Evolutionary conservation across 92 coral and sea anemone species (phyloP).

Genomic region (Virgularia gustaviana): DNA sequence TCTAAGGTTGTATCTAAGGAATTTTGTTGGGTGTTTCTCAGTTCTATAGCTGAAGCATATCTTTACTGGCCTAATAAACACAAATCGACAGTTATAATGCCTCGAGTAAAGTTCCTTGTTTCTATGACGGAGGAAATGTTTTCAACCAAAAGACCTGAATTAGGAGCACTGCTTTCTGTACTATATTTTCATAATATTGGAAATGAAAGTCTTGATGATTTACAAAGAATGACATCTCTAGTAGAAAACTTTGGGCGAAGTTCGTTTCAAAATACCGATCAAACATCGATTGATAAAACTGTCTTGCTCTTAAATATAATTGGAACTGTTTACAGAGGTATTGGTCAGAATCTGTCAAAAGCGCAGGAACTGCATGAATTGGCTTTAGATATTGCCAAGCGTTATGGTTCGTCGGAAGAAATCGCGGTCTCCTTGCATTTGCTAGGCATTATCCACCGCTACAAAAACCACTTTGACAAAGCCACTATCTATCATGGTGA

Average conservation of each 20-base stretch:
- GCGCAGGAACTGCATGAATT: slow-evolving; percentile 64
- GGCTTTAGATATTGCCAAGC: slow-evolving; percentile 40
- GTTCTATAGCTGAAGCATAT: slow-evolving; percentile 22
- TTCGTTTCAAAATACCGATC: slow-evolving; percentile 6
- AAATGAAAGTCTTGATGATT: slow-evolving; percentile 11
- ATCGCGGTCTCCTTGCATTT: slow-evolving; percentile 67
- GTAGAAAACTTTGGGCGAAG: slow-evolving; percentile 12
- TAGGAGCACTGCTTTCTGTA: slow-evolving; percentile 14
- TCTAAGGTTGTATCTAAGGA: background rate
- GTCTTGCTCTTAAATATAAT: slow-evolving; percentile 54
- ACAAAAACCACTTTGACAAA: slow-evolving; percentile 53
- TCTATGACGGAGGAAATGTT: slow-evolving; percentile 13
- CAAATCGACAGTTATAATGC: slow-evolving; percentile 24
- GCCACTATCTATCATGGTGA: slow-evolving; percentile 54
- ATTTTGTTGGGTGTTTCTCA: slow-evolving; percentile 29
- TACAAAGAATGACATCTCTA: background rate
- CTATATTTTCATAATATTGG: slow-evolving; percentile 29
- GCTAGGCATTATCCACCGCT: slow-evolving; percentile 74
- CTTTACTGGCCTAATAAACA: slow-evolving; percentile 37
- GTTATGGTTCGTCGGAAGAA: background rate
- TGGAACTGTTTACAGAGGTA: slow-evolving; percentile 60
- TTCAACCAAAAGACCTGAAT: background rate
- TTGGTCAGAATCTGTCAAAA: slow-evolving; percentile 57
- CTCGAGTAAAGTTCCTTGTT: slow-evolving; percentile 14
- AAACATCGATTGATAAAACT: slow-evolving; percentile 17